Evolutionary conservation across 2,797 vertebrate species (phyloP).

Genomic region (Aldrovandia affinis): DNA sequence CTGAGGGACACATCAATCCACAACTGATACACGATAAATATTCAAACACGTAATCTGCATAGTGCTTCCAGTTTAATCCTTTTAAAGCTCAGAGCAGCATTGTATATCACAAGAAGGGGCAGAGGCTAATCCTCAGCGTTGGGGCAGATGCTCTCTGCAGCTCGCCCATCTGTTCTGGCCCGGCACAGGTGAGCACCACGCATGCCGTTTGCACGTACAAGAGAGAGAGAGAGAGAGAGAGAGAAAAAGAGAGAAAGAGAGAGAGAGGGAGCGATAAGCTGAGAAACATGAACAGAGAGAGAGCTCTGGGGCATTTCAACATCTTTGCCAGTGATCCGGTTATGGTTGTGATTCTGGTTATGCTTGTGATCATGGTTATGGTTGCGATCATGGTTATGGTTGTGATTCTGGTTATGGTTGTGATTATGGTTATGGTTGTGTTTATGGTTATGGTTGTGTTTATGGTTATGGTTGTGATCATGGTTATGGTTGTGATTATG

Average conservation of each 20-base stretch:
- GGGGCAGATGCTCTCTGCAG: neutral
- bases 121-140: neutral
- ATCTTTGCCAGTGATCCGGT: too few relatives aligned
- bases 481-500: too few relatives aligned
- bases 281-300: neutral
- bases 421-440: too few relatives aligned
- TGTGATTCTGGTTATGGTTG: too few relatives aligned
- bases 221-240: neutral
- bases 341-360: too few relatives aligned
- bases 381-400: too few relatives aligned
- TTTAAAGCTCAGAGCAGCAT: neutral
- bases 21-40: slow-evolving; percentile 1
- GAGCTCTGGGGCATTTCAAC: neutral
- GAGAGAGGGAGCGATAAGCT: too few relatives aligned
- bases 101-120: neutral
- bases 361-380: too few relatives aligned
- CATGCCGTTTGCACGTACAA: neutral
- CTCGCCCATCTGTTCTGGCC: neutral
- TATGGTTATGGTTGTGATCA: too few relatives aligned
- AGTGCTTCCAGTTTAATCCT: slow-evolving; percentile 2
- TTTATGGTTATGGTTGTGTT: too few relatives aligned
- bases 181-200: neutral
- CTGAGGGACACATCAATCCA: neutral
- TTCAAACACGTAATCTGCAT: slow-evolving; percentile 11
- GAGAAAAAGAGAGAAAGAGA: neutral